phyloP scores from a whole-genome alignment of 2,113 vertebrate species.

The Sclerurus mexicanus region DNA sequence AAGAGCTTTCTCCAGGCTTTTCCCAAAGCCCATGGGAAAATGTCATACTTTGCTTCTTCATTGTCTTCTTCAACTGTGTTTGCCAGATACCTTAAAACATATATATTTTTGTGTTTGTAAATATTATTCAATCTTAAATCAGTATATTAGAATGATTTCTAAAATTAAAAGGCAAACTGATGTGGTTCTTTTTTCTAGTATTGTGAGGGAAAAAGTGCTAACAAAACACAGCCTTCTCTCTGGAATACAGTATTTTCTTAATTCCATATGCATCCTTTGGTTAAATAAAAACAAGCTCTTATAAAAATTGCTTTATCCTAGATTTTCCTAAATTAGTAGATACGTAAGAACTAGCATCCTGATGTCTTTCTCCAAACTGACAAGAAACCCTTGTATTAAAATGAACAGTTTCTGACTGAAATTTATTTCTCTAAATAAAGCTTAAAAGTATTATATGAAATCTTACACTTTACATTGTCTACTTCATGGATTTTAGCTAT shows the following conservation, averaged over 20 bases:
- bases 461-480: not conserved
- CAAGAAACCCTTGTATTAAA: not conserved
- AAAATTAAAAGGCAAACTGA: not conserved
- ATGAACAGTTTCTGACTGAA: not conserved
- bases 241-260: not conserved
- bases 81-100: slow-evolving; percentile 88
- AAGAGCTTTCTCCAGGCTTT: slow-evolving; percentile 89
- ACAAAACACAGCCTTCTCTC: not conserved
- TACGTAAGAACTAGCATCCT: not conserved
- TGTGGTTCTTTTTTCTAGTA: not conserved
- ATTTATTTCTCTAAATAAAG: not conserved
- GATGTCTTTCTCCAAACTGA: not conserved
- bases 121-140: not conserved
- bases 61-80: slow-evolving; percentile 98
- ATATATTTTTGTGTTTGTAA: not conserved
- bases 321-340: not conserved
- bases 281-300: not conserved
- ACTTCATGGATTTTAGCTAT: not conserved
- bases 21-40: slow-evolving; percentile 96
- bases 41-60: slow-evolving; percentile 92
- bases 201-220: not conserved
- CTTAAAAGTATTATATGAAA: not conserved
- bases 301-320: not conserved
- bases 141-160: not conserved
- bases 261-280: not conserved